Base-by-base conservation (phyloP, 1,140 invertebrate species). In the Habropoda laboriosa region DNA sequence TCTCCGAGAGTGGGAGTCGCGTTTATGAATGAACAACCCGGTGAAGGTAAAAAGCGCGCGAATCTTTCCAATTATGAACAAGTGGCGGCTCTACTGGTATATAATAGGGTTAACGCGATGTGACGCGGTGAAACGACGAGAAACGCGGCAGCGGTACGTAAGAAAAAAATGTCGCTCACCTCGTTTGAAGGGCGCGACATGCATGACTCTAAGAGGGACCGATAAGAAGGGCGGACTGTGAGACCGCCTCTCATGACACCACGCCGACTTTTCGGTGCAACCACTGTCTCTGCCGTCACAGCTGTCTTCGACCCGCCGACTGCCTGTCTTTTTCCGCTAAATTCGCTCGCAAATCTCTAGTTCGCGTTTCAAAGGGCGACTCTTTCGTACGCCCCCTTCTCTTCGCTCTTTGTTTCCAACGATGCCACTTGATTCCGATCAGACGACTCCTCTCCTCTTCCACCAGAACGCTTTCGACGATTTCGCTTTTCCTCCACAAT, bases 241-340 rank as follows among this genome's bases (percentile, higher is more conserved):
- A 92, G 91, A 92, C 92, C 91, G 92, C 92, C 92, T 91, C 92
- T 93, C 92, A 93, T 93, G 92, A 93, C 92, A 93, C 92, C 86
- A 91, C 82, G 89, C 89, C 92, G 88, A 87, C 92, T 92, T 91
- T 87, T 90, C 86, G 85, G 78, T 88, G 84, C 67, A 82, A 90
- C 86, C 87, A 91, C 90, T 88, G 89, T 87, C 87, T 86, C 66
- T 73, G 72, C 78, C 78, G 76, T 72, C 67, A 67, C 70, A 84
- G 53, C 78, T 85, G 66, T 83, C 63, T 78, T 84, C 74, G 45
- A 18, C 47, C 70, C 73, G 70, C 63, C 68, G 42, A 80, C 63
- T 68, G 49, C 51, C 66, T 58, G 49, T 61, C n/a, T 42, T 70
- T 67, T 38, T 66, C 30, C 70, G 72, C 55, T 38, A 68, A 78